Evolutionary conservation across 1,140 invertebrate genomes (phyloP), one percentile per base, ranked within the genome.

Genomic region (Lucilia sericata): DNA sequence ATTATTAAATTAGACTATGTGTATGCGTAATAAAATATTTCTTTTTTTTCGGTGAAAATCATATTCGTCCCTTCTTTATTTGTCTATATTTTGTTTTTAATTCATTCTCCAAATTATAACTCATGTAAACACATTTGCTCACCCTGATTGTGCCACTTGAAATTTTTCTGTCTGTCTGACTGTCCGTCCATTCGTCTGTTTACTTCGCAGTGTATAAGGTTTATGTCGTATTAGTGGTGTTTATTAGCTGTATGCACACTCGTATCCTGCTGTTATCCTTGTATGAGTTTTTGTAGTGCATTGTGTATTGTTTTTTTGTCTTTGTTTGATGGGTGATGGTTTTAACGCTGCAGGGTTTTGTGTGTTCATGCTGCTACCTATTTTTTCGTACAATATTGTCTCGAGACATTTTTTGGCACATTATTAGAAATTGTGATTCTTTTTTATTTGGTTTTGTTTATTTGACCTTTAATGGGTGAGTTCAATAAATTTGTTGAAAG

Each of bases 1-100:
- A 89, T 89, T 89, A 89, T 89, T 89, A 89, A 89, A 89, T 89
- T 88, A 89, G 87, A 87, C 65, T 70, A 14, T 5, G 55, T n/a
- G 55, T n/a, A 60, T 60, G 42, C 42, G 65, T 70, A 25, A 70
- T 70, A 70, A 70, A 70, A 60, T 42, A 30, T 30, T 30, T 30
- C 60, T 19, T 19, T 65, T 65, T 65, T 10, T 70, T 9, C n/a
- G 5, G 19, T 19, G 21, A 12, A 70, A 70, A 70, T 70, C 9
- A 25, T 12, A 70, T 25, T 70, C 65, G n/a, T 70, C 65, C 65
- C 19, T 70, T 70, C 2, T n/a, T 4, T 70, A 70, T 12, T 60
- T 70, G 19, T 70, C 51, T 55, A 55, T 30, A 30, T 55, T 55
- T 55, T 17, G 51, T 55, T 55, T 70, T 70, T 17, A 70, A n/a